Base-by-base conservation (phyloP, 2,113 vertebrate species). In the Apistogramma diplotaenia region DNA sequence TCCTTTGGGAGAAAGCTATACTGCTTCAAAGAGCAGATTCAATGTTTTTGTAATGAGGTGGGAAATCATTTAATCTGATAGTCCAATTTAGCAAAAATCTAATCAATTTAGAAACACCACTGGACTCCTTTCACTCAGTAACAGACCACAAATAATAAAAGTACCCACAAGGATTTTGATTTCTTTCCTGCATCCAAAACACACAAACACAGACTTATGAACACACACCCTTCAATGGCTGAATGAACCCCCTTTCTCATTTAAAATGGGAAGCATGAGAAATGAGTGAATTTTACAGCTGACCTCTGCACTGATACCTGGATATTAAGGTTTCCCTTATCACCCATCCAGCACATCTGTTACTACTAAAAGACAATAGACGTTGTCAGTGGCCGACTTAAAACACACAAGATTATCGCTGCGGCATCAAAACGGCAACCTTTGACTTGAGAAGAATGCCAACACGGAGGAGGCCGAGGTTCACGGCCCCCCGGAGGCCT, bases 331-430 rank as follows among this genome's bases (percentile, higher is more conserved):
- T 70, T 51, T 51, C 65, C 43, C 10, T 70, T 27, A 56, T 58
- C 53, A 25, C 27, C 8, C 46, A 40, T 74, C 31, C 62, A 82
- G 71, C 65, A 89, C 91, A 91, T 92, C 88, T 91, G 87, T 79
- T 86, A 84, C 76, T 59, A 35, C 85, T 91, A 90, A 82, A 80
- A 61, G 31, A 54, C 76, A 23, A 67, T 79, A 54, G 76, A 78
- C 23, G 3, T 25, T 7, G 19, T 65, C 70, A 74, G 84, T 10
- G 0, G 57, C 46, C 43, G 65, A 83, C 49, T 78, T 81, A n/a
- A 70, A 62, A 27, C 3, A 37, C 72, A 54, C 15, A 21, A 49
- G 85, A 70, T 88, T 89, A 89, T 87, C 76, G 9, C 49, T 1
- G 35, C 65, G 70, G 65, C 77, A 82, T 80, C 86, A 10, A 60